Evolutionary conservation across 2,888 invertebrate genomes (phyloP), one percentile per base, ranked within the genome.

Genomic region (Morpho achilles): DNA sequence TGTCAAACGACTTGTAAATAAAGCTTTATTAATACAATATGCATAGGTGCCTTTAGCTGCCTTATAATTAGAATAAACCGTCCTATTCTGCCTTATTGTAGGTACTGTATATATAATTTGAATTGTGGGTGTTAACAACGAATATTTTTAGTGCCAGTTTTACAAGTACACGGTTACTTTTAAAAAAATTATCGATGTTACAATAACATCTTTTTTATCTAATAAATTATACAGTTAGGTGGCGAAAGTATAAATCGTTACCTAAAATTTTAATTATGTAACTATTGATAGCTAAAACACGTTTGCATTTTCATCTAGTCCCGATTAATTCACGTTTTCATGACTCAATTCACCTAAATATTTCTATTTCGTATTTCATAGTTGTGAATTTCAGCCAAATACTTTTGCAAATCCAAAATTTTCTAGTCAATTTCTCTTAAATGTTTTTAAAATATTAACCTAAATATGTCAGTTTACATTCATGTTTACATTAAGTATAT

Each of bases 351-450:
- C 59, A 55, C 59, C 16, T 59, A 57, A 59, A 59, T 65, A 42
- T 69, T 69, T 69, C 69, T 71, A 63, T 68, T 67, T 68, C 68
- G 68, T 67, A 43, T 70, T 61, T 67, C 69, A 70, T 75, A 74
- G 74, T 74, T 78, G 75, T 78, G 75, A 73, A 67, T 73, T 69
- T 69, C 80, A 81, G 77, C 84, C 84, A 86, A 87, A 81, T 64
- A 66, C 64, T 69, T 70, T 79, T 75, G 82, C 77, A 80, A 82
- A 85, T 83, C 87, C 85, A 88, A 87, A 87, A 80, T 87, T 88
- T 77, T 89, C 89, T 89, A 89, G 89, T 89, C 89, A 89, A 82
- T 79, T 62, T 63, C 53, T 67, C 75, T 73, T 77, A 80, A 55
- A 43, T 41, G 23, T 76, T 71, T 71, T 78, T 76, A 75, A 74